These are phyloP conservation scores for Catharus fuscescens DNA, from an alignment of 2,113 vertebrate genomes.

Conservation along the genomic window DNA sequence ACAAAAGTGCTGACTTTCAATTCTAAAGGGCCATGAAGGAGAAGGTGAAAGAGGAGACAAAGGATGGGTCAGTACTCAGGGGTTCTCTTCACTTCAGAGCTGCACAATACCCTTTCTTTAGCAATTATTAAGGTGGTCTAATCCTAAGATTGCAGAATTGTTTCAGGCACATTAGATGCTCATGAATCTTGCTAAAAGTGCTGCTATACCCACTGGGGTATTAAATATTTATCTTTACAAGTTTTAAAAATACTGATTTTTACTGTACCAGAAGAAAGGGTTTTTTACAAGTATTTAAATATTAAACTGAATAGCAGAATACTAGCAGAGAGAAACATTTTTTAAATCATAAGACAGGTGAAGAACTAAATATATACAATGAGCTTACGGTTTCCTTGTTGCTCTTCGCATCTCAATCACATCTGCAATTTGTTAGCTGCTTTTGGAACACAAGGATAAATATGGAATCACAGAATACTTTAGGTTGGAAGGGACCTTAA, in stretches of 20 bases:
- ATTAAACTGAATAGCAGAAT: not conserved
- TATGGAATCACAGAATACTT: not conserved
- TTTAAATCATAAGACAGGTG: not conserved
- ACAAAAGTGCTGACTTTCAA: not conserved
- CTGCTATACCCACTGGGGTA: not conserved
- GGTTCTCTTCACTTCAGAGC: not conserved
- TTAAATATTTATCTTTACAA: slow-evolving; percentile 55
- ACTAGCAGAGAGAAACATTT: not conserved
- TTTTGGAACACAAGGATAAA: not conserved
- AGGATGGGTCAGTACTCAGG: not conserved
- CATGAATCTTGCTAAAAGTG: not conserved
- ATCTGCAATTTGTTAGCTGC: not conserved
- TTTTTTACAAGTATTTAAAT: not conserved
- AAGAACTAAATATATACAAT: not conserved
- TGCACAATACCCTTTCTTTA: not conserved
- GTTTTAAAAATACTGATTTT: slow-evolving; percentile 15
- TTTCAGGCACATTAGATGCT: slow-evolving; percentile 2
- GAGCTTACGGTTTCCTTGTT: not conserved
- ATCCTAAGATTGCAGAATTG: not conserved
- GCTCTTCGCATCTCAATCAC: not conserved
- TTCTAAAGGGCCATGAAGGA: not conserved
- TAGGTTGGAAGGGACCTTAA: not conserved
- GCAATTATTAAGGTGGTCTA: not conserved
- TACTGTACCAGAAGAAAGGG: not conserved
- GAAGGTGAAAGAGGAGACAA: not conserved